Evolutionary conservation across 1,140 invertebrate genomes (phyloP).

Genomic region (Macrostomum lignano): DNA sequence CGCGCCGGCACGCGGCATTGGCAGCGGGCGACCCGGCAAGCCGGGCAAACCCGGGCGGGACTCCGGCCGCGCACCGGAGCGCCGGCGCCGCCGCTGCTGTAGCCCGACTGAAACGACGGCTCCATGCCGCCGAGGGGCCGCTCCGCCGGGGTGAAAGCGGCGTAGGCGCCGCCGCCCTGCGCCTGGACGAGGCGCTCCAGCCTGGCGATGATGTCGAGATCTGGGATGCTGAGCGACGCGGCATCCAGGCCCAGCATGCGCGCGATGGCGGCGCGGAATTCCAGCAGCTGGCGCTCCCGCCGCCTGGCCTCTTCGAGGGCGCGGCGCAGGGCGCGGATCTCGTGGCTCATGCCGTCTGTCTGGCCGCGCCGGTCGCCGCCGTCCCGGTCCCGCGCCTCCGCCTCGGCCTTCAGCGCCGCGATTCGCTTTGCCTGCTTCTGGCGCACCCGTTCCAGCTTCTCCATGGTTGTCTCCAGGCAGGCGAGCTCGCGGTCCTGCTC

Average conservation of each 20-base stretch:
- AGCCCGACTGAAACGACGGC: slow-evolving; percentile 13
- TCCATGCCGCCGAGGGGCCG: slow-evolving; percentile 18
- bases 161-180: slow-evolving; percentile 16
- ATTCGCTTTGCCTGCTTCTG: slow-evolving; percentile 21
- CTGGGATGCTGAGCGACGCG: slow-evolving; percentile 21
- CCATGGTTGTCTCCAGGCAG: slow-evolving; percentile 15
- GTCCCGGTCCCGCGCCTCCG: too few species aligned
- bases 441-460: slow-evolving; percentile 20
- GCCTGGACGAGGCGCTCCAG: slow-evolving; percentile 23
- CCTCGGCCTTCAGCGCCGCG: too few species aligned
- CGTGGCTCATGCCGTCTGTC: too few species aligned
- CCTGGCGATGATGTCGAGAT: slow-evolving; percentile 26
- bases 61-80: slow-evolving; percentile 8
- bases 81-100: slow-evolving; percentile 11
- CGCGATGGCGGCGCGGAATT: slow-evolving; percentile 21
- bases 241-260: slow-evolving; percentile 26
- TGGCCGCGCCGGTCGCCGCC: too few species aligned
- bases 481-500: too few species aligned
- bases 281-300: too few species aligned
- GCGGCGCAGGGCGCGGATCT: too few species aligned
- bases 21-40: too few species aligned
- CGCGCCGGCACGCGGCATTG: too few species aligned
- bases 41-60: slow-evolving; percentile 9
- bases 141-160: slow-evolving; percentile 16
- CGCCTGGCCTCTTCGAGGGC: too few species aligned